Evolutionary conservation across 2,797 vertebrate genomes (phyloP), one percentile per base, ranked within the genome.

Genomic region (Leuciscus waleckii): DNA sequence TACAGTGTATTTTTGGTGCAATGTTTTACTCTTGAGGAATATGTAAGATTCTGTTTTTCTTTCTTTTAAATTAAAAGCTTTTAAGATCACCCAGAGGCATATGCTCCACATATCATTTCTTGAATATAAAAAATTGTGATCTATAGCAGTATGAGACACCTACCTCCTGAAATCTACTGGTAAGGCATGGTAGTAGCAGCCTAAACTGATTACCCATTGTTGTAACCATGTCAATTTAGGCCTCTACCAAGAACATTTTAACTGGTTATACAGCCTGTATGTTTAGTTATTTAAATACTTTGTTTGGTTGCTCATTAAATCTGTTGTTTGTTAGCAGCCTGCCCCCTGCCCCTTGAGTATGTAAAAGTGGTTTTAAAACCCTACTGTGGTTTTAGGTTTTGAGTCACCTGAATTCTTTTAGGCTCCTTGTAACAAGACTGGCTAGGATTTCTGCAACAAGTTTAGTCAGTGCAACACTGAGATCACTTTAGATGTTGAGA

Each of bases 141-240:
- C 63, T 70, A 71, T 80, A 82, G 70, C 82, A 84, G 83, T 85
- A 85, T 79, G 51, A 82, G 76, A 82, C 76, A 69, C 85, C 87
- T 85, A 88, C 89, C 89, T 89, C 87, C 82, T 63, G 35, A 78
- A 76, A 71, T 51, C 80, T 82, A 86, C 80, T 82, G 86, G 61
- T 71, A 87, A 83, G 46, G 17, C 65, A 46, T n/a, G 35, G 49
- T 74, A 32, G 54, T 16, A 10, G 8, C 46, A 16, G 49, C 35
- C 32, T 83, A 54, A 76, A 46, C 23, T 16, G 21, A 83, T 63
- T 56, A 58, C 21, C 43, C 3, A 29, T 76, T 76, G 58, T 35
- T 76, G 23, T 70, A 23, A 65, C 39, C 17, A 39, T 67, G 17
- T 41, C 49, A 0, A 13, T 32, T 43, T 63, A 46, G 19, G 29